Conservation (phyloP, 2,888 invertebrate species). For the Leistus spinibarbis region DNA sequence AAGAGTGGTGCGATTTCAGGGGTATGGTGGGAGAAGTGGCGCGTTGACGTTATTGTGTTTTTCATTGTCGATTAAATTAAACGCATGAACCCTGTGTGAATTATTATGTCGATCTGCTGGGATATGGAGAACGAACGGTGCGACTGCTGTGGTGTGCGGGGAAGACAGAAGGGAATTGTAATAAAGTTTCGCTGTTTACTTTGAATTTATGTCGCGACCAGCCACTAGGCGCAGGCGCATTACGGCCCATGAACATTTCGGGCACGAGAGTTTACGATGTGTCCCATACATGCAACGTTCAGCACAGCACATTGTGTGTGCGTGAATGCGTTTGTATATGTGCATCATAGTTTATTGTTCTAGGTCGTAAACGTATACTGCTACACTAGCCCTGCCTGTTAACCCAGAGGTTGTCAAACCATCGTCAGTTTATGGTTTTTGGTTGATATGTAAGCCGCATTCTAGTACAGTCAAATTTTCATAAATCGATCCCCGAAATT, state of each 20-base stretch:
- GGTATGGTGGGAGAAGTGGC: background rate
- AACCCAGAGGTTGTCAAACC: background rate
- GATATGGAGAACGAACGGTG: background rate
- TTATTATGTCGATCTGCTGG: conserved; percentile 26
- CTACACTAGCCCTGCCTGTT: background rate
- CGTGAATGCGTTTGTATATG: background rate
- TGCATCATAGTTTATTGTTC: background rate
- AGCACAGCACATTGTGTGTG: background rate
- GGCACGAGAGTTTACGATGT: background rate
- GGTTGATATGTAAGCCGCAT: no score
- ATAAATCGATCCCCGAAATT: no score
- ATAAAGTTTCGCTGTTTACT: conserved; percentile 39
- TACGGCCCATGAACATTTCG: conserved; percentile 18
- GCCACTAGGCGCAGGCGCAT: background rate
- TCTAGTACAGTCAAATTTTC: no score
- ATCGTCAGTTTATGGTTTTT: background rate
- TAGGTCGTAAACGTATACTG: background rate
- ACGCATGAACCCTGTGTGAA: conserved; percentile 34
- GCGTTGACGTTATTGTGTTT: conserved; percentile 30
- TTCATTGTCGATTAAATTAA: conserved; percentile 39
- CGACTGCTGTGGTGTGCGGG: background rate
- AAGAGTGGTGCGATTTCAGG: background rate
- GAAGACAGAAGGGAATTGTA: conserved; percentile 4
- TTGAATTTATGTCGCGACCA: conserved; percentile 29
- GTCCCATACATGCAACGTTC: background rate